Conservation (phyloP, 2,888 invertebrate species). For the Tachina fera region DNA sequence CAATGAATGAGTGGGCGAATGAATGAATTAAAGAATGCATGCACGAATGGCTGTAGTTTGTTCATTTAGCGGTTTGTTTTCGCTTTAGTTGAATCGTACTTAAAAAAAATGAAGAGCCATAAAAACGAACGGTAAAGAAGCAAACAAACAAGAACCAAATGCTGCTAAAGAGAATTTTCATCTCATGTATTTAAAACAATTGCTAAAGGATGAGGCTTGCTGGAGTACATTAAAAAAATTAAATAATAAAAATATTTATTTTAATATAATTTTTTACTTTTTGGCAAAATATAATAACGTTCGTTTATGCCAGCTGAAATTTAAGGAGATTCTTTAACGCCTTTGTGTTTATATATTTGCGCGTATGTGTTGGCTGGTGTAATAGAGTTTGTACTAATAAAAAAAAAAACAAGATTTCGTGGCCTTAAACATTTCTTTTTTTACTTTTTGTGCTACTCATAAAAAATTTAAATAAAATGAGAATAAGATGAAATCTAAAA, state of each 20-base stretch:
- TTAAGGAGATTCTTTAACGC: not conserved
- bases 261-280: not conserved
- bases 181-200: slow-evolving; percentile 4
- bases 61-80: slow-evolving; percentile 17
- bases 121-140: not conserved
- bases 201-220: slow-evolving; percentile 34
- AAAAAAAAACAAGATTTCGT: slow-evolving; percentile 29
- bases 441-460: not conserved
- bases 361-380: not conserved
- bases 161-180: slow-evolving; percentile 19
- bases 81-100: slow-evolving; percentile 6
- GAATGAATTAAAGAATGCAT: not conserved
- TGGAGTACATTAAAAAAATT: slow-evolving; percentile 1
- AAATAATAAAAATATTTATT: slow-evolving; percentile 12
- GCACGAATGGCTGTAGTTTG: not conserved
- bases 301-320: slow-evolving; percentile 38
- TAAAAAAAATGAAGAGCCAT: slow-evolving; percentile 1
- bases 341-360: not conserved
- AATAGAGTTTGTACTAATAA: slow-evolving; percentile 52
- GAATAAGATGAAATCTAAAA: not conserved
- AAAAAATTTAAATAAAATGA: not conserved
- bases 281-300: slow-evolving; percentile 31
- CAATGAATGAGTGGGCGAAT: slow-evolving; percentile 19
- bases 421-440: slow-evolving; percentile 63
- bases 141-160: slow-evolving; percentile 1